These are phyloP conservation scores for Pentamera pediparva DNA, from an alignment of 53 echinoderm and acorn worm genomes.

Conservation along the genomic window DNA sequence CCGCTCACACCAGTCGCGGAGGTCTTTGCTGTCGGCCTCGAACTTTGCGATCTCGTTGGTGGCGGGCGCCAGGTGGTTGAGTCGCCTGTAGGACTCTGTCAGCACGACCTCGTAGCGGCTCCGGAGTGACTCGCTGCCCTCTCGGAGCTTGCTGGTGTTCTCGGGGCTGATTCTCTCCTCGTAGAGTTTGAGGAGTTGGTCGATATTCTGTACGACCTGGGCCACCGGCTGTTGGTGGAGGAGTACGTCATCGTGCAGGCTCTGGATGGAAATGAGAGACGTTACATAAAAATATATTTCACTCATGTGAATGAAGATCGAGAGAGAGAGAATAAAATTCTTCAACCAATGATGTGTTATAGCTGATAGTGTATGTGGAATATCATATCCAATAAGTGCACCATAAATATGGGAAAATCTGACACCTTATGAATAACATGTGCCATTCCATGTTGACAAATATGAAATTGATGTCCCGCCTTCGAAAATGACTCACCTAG, in stretches of 20 bases:
- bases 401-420: too few species aligned
- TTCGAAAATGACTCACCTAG: too few species aligned
- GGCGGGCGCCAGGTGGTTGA: constrained; percentile 74
- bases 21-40: constrained; percentile 66
- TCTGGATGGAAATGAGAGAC: constrained; percentile 32
- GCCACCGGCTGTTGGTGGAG: constrained; percentile 79
- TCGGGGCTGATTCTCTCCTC: constrained; percentile 65
- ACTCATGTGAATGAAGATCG: background rate
- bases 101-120: constrained; percentile 82
- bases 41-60: constrained; percentile 71
- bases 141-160: constrained; percentile 57
- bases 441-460: too few species aligned
- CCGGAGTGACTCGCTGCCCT: constrained; percentile 66
- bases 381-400: too few species aligned
- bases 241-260: constrained; percentile 73
- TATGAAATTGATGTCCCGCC: too few species aligned
- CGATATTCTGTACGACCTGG: constrained; percentile 65
- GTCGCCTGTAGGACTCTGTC: constrained; percentile 79
- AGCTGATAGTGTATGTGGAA: too few species aligned
- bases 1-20: constrained; percentile 64
- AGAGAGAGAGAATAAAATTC: too few species aligned
- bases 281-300: background rate
- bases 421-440: too few species aligned
- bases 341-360: too few species aligned
- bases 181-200: constrained; percentile 74